Conservation (phyloP, 1,140 invertebrate species). For the Bombus polaris region DNA sequence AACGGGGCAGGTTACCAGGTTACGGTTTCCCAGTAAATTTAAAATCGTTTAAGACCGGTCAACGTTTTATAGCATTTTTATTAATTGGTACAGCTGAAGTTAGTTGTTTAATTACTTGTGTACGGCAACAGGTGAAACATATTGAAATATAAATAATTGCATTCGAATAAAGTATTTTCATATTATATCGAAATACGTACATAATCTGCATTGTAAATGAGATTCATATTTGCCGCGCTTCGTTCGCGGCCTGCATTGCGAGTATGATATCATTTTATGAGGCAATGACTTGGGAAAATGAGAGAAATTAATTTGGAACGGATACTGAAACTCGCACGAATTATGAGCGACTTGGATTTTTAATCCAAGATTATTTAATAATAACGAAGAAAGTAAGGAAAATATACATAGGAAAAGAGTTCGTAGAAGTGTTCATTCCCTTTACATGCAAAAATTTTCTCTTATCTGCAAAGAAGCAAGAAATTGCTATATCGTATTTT, state of each 20-base stretch:
- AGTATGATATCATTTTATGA: background rate
- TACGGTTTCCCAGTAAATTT: background rate
- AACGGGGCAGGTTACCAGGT: too few species aligned
- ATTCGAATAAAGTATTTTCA: conserved; percentile 16
- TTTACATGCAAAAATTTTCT: too few species aligned
- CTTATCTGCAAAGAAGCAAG: too few species aligned
- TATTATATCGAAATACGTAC: background rate
- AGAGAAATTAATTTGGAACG: background rate
- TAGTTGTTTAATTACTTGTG: background rate
- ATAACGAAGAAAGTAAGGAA: background rate
- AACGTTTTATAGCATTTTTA: background rate
- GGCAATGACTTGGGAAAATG: background rate
- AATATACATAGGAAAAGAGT: background rate
- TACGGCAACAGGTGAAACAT: conserved; percentile 18
- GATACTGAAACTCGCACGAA: background rate
- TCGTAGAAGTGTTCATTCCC: background rate
- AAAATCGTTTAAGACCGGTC: background rate
- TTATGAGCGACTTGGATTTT: background rate
- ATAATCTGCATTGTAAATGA: conserved; percentile 29
- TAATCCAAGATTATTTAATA: background rate
- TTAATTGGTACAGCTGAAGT: too few species aligned
- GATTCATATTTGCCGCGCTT: background rate
- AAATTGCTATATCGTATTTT: background rate
- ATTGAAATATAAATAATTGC: conserved; percentile 13
- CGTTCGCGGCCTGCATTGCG: background rate